phyloP scores from a whole-genome alignment of 2,888 invertebrate genomes.

The Strigamia transsilvanica region DNA sequence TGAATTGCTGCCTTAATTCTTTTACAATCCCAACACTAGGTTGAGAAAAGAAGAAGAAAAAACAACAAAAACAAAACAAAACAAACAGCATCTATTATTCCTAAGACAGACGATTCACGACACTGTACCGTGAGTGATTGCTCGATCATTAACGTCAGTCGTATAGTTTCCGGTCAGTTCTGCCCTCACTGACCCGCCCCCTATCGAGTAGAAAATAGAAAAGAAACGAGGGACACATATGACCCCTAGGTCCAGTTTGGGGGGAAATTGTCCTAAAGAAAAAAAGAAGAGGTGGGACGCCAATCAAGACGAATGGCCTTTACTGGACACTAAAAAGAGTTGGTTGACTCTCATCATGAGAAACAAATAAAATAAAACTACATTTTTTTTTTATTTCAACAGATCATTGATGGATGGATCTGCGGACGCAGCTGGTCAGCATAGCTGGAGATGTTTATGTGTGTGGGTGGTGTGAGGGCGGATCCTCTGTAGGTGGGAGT shows the following conservation, averaged over 20 bases:
- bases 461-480: constrained; percentile 1
- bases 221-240: constrained; percentile 29
- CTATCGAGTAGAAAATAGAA: constrained; percentile 33
- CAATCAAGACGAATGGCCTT: constrained; percentile 6
- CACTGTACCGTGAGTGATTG: constrained; percentile 13
- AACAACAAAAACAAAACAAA: background rate
- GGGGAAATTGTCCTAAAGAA: background rate
- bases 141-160: constrained; percentile 27
- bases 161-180: constrained; percentile 33
- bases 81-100: background rate
- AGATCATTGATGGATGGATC: background rate
- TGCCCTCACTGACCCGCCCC: constrained; percentile 10
- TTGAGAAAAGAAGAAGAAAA: background rate
- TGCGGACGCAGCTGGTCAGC: background rate
- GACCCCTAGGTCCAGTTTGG: constrained; percentile 16
- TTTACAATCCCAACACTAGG: background rate
- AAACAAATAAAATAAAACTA: background rate
- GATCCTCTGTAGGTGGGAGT: constrained; percentile 15
- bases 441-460: constrained; percentile 14
- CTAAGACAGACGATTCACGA: background rate
- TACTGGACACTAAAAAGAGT: background rate
- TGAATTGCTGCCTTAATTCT: constrained; percentile 2
- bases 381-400: background rate
- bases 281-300: background rate
- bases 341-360: background rate